Evolutionary conservation across 2,797 vertebrate species (phyloP), one percentile per base, ranked within the genome.

Genomic region (Meriones psammophilus): DNA sequence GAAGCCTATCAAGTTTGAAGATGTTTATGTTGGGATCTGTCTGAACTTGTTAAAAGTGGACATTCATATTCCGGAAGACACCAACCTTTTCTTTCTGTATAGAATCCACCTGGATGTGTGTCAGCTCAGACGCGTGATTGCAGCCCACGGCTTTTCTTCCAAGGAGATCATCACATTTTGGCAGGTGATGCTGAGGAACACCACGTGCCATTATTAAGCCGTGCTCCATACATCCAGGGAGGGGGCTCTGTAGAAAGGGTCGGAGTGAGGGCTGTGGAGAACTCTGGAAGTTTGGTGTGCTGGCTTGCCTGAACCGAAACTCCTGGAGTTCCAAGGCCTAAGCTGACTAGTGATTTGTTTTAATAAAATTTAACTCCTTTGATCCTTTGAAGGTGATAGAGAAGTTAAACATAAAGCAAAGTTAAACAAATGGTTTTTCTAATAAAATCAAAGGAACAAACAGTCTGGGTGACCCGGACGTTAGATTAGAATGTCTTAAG

Each of bases 1-100:
- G 56, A 98, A 62, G 69, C 98, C 98, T 3, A 73, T 98, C 91
- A 98, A 98, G 69, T 97, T 98, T 36, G 98, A 99, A 97, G 98
- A 99, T 56, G 98, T 98, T 69, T 99, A 98, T 0, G 98, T 98
- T 24, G 98, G 98, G 1, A 98, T 99, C 92, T 98, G 98, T 73
- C 95, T 98, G 78, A 97, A 95, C 89, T 74, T 98, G 22, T 97
- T 98, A 33, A 96, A 97, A 36, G 98, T 98, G 84, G 91, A 97
- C 12, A 24, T 98, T 94, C 97, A 93, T 0, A 1, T 98, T 74
- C 98, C 98, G 8, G 91, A 97, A 69, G 98, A 97, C 22, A 73
- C 88, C 10, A 95, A 98, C 8, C 98, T 96, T 1, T 98, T 98
- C 95, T 98, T 98, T 89, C 85, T 98, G 15, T 95, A 97, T 3